Evolutionary conservation across 2,888 invertebrate genomes (phyloP).

Genomic region (Euplagia quadripunctaria): DNA sequence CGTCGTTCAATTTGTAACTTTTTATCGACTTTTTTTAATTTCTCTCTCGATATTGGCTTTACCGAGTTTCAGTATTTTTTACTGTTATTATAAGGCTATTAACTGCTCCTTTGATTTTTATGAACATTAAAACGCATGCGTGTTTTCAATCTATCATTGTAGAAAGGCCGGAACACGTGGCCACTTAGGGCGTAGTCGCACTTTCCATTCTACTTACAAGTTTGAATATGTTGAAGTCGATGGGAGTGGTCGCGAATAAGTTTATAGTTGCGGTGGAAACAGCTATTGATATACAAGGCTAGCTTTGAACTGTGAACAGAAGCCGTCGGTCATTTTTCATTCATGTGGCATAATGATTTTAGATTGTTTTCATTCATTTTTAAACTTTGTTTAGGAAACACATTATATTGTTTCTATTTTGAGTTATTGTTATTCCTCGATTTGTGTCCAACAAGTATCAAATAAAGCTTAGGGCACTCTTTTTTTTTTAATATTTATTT

Average conservation of each 20-base stretch:
- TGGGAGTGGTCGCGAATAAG: conserved; percentile 30
- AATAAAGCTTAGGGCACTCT: too few species aligned
- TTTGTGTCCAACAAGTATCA: background rate
- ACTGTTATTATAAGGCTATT: background rate
- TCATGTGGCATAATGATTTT: conserved; percentile 21
- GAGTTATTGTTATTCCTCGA: background rate
- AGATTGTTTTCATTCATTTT: too few species aligned
- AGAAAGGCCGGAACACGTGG: conserved; percentile 34
- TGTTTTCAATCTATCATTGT: conserved; percentile 31
- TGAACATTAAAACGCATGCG: conserved; percentile 15
- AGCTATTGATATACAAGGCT: conserved; percentile 20
- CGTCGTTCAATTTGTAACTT: conserved; percentile 3
- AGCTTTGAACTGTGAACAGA: conserved; percentile 25
- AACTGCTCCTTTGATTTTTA: background rate
- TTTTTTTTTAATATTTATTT: too few species aligned
- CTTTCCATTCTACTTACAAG: conserved; percentile 29
- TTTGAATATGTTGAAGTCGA: conserved; percentile 20
- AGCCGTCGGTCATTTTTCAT: conserved; percentile 38
- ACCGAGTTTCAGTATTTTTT: background rate
- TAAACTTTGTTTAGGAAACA: background rate
- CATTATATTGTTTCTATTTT: background rate
- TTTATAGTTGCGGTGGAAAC: conserved; percentile 10
- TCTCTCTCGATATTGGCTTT: background rate
- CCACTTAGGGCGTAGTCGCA: conserved; percentile 28
- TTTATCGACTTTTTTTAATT: conserved; percentile 1